Conservation (phyloP, 2,888 invertebrate genomes). For the Argyresthia goedartella region DNA sequence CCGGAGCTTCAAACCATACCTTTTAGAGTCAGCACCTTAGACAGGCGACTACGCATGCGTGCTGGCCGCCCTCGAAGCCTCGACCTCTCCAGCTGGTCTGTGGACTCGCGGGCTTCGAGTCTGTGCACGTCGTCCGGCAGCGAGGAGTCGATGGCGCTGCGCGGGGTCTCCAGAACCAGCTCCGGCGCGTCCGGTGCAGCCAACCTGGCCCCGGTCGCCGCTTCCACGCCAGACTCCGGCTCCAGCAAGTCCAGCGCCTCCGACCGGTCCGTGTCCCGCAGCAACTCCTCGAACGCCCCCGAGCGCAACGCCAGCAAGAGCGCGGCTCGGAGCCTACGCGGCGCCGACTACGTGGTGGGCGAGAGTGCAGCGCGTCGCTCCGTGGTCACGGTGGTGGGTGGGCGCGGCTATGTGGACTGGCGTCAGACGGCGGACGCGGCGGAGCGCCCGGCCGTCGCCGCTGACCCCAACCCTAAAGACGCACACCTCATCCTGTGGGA, state of each 20-base stretch:
- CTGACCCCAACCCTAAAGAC: constrained; percentile 84
- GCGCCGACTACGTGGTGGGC: constrained; percentile 50
- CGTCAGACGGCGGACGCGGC: constrained; percentile 78
- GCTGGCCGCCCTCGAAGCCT: constrained; percentile 85
- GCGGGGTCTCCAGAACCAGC: constrained; percentile 81
- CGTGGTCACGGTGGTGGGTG: constrained; percentile 88
- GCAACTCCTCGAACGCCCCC: constrained; percentile 31
- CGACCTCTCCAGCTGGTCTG: constrained; percentile 90
- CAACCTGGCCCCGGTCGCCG: constrained; percentile 67
- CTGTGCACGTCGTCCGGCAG: constrained; percentile 88
- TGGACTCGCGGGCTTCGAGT: constrained; percentile 86
- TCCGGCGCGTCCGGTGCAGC: constrained; percentile 79
- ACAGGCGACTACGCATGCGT: constrained; percentile 84
- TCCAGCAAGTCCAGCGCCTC: constrained; percentile 52
- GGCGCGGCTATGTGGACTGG: constrained; percentile 90
- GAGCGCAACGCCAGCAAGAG: constrained; percentile 21
- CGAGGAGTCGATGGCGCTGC: constrained; percentile 84
- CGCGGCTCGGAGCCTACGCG: constrained; percentile 50
- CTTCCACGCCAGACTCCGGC: constrained; percentile 51
- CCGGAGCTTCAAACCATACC: constrained; percentile 88
- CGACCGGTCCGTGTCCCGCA: constrained; percentile 44
- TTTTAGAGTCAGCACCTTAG: constrained; percentile 84
- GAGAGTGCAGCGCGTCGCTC: constrained; percentile 75
- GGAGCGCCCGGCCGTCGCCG: constrained; percentile 65
- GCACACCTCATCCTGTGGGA: constrained; percentile 94